These are phyloP conservation scores for Slavum lentiscoides DNA, from an alignment of 2,888 invertebrate genomes.

Conservation along the genomic window DNA sequence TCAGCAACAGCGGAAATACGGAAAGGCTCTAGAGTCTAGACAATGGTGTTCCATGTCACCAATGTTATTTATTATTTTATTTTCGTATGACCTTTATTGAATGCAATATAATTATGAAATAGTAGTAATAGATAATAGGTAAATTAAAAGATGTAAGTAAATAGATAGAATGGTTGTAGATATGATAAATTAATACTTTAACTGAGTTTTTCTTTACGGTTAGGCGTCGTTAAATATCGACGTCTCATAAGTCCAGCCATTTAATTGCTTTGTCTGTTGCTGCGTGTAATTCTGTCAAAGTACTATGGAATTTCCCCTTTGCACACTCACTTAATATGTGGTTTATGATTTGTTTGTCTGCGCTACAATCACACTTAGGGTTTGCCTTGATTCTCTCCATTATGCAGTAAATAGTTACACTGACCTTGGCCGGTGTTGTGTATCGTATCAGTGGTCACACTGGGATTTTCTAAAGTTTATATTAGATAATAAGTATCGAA, in stretches of 20 bases:
- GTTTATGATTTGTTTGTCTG: not conserved
- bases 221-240: not conserved
- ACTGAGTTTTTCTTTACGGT: not conserved
- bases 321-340: conserved; percentile 7
- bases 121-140: not conserved
- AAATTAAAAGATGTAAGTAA: not conserved
- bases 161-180: not conserved
- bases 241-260: not conserved
- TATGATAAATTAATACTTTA: not conserved
- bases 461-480: no score
- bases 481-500: no score
- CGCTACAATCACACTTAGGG: not conserved
- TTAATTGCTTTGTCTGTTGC: not conserved
- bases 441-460: no score
- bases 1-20: not conserved
- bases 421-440: not conserved
- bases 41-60: no score
- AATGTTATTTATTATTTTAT: no score
- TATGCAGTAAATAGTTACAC: conserved; percentile 6
- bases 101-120: not conserved
- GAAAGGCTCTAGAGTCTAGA: not conserved
- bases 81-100: not conserved
- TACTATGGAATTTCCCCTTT: not conserved
- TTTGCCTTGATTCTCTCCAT: not conserved
- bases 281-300: not conserved